Evolutionary conservation across 2,888 invertebrate genomes (phyloP).

Genomic region (Tromatobia lineatoria): DNA sequence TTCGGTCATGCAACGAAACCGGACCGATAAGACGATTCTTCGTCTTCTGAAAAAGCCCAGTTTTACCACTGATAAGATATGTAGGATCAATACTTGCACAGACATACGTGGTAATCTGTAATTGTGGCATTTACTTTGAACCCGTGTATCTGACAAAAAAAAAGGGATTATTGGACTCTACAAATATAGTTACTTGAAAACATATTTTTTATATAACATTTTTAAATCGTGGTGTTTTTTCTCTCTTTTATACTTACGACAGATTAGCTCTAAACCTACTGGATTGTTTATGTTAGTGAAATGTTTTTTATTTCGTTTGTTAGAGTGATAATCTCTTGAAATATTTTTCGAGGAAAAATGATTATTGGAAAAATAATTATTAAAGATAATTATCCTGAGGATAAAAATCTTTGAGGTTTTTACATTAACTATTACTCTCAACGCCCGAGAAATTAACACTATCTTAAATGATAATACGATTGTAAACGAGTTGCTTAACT

Average conservation of each 20-base stretch:
- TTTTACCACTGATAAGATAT: constrained; percentile 77
- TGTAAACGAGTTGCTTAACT: too few species aligned
- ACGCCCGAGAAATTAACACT: too few species aligned
- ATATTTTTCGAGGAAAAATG: too few species aligned
- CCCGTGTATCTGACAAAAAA: constrained; percentile 9
- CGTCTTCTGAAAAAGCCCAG: constrained; percentile 72
- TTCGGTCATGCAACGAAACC: constrained; percentile 59
- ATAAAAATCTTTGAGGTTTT: too few species aligned
- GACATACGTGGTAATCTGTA: constrained; percentile 57
- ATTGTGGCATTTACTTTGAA: constrained; percentile 52
- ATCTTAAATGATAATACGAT: too few species aligned
- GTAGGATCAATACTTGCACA: constrained; percentile 75
- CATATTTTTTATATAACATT: neutral
- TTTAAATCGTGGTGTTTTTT: neutral
- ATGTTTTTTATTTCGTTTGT: neutral
- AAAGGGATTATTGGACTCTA: constrained; percentile 5
- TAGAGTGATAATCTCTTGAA: too few species aligned
- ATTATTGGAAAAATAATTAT: too few species aligned
- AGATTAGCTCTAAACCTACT: neutral
- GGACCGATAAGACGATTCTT: constrained; percentile 73
- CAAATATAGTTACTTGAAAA: constrained; percentile 1
- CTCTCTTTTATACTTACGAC: neutral
- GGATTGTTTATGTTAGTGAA: neutral
- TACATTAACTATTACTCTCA: too few species aligned
- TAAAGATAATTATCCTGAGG: too few species aligned